phyloP scores from a whole-genome alignment of 2,888 invertebrate genomes.

The Amblyjoppa fuscipennis region DNA sequence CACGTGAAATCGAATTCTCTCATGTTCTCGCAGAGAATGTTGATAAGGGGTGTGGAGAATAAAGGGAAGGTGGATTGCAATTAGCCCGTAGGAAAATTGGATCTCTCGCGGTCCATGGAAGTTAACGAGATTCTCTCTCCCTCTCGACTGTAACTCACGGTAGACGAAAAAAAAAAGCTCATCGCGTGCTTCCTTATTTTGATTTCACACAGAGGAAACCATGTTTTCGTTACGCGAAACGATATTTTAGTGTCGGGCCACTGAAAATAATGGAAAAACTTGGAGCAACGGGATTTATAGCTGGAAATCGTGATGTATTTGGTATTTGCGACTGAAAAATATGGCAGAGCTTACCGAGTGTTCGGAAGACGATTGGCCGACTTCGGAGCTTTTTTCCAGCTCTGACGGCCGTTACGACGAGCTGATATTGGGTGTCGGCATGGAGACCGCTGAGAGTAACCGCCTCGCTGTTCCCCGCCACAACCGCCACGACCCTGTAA shows the following conservation, averaged over 20 bases:
- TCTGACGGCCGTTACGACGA: slow-evolving; percentile 94
- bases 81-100: slow-evolving; percentile 49
- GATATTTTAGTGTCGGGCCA: no score
- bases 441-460: slow-evolving; percentile 93
- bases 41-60: neutral
- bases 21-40: slow-evolving; percentile 30
- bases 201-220: neutral
- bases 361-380: slow-evolving; percentile 95
- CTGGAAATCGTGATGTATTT: neutral
- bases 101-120: slow-evolving; percentile 28
- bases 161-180: neutral
- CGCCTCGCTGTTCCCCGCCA: slow-evolving; percentile 95
- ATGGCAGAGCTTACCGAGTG: slow-evolving; percentile 88
- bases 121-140: slow-evolving; percentile 39
- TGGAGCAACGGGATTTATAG: neutral
- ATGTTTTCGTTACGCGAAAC: neutral
- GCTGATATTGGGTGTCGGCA: slow-evolving; percentile 95
- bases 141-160: slow-evolving; percentile 7
- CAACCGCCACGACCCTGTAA: slow-evolving; percentile 97
- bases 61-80: slow-evolving; percentile 34
- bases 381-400: slow-evolving; percentile 93
- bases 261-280: neutral
- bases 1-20: slow-evolving; percentile 13
- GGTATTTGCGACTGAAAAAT: neutral
- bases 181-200: neutral